Base-by-base conservation (phyloP, 2,113 vertebrate genomes). In the Misgurnus mizolepis region DNA sequence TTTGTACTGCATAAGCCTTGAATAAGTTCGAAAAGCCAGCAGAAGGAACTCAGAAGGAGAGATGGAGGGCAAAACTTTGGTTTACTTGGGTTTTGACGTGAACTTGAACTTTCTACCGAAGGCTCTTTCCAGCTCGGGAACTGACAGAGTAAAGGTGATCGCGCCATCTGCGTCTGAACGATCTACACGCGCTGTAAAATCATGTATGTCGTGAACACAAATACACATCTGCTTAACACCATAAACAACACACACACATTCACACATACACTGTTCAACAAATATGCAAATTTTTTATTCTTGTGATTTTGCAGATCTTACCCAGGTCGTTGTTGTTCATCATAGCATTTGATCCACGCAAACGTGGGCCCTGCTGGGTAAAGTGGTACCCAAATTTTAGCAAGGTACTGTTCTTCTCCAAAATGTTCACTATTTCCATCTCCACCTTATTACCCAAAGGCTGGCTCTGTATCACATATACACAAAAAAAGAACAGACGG, bases 241-340 rank as follows among this genome's bases (percentile, higher is more conserved):
- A 41, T 5, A 65, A 34, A 8, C 14, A 53, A 18, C 53, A 58
- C 8, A 17, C 43, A 45, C 11, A 39, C 39, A 43, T 34, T 55
- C 64, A 68, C 4, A 3, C 18, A 70, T 2, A 8, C 80, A 56
- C 15, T 22, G 40, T 65, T 18, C 2, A 39, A 73, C 40, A 64
- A 4, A n/a, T 34, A 11, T 3, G 58, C 61, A n/a, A 45, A 55
- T 43, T 61, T 3, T 45, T 62, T 34, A 49, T 67, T 80, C n/a
- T 67, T 70, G 9, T 18, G 56, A 67, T 60, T 67, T 50, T 64
- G 72, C 56, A 68, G 47, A 67, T 67, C 96, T 93, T 89, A 99
- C 98, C 97, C 68, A 98, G 90, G 87, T 99, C 98, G 0, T 99
- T 99, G 93, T 99, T 99, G 88, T 84, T 98, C 97, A 99, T 99